Evolutionary conservation across 1,140 invertebrate genomes (phyloP), one percentile per base, ranked within the genome.

Genomic region (Aphidius gifuensis): DNA sequence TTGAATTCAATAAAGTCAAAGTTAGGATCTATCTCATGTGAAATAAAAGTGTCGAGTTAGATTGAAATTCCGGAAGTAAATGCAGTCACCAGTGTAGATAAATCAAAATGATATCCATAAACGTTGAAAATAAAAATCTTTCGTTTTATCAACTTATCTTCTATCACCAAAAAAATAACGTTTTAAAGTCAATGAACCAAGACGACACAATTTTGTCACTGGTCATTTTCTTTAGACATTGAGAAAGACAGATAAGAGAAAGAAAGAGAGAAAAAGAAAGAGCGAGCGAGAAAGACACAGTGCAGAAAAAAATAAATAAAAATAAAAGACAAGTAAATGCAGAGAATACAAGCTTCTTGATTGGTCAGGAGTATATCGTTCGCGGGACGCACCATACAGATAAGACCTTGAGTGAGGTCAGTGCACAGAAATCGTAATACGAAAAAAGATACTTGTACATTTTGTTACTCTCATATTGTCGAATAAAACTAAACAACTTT

Each of bases 371-470:
- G 42, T 54, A 60, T 46, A 45, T 60, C 21, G 23, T 60, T 45
- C 45, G 57, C 47, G 46, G 43, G 58, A 55, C 42, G 48, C 47
- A 46, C 42, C 56, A 45, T 16, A 43, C 40, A 61, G 67, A 66
- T 68, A 70, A 70, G 64, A 65, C 69, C 66, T 72, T 73, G 72
- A 50, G 67, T 55, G 63, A 71, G 72, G 71, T 73, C 72, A 72
- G 69, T 55, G 65, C 63, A 55, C 64, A 58, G 45, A 64, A 53
- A 64, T 47, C 23, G 23, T 32, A 58, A 56, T 40, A 42, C 9
- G 51, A 60, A 61, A 50, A 58, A 50, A 21, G 45, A 44, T 61
- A 16, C 23, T 32, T 32, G 47, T 45, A 49, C 49, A 58, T 65
- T 65, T 62, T 62, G 46, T 44, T 56, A 11, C 43, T 60, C 46